Base-by-base conservation (phyloP, 2,113 vertebrate species). In the Ammospiza caudacuta region DNA sequence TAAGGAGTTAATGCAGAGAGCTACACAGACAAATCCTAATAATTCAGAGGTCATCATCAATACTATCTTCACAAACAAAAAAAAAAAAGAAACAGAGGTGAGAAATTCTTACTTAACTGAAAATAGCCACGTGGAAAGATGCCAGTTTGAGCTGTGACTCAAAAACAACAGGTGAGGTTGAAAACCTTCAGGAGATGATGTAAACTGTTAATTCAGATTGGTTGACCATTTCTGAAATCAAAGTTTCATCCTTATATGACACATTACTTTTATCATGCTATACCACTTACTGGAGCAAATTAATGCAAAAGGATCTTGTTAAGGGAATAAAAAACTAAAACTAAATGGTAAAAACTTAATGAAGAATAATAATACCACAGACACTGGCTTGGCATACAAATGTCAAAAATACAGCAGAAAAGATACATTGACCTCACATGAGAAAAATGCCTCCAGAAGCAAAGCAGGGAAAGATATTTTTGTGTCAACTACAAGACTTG, bases 381-480 rank as follows among this genome's bases (percentile, higher is more conserved):
- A 52, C 37, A 72, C 9, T 54, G 17, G 2, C 20, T 91, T 92
- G 49, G 31, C 33, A 11, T 68, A 57, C 25, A 87, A 91, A 68
- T 49, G 17, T 58, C 5, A 85, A 69, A 95, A 85, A 61, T 39
- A 39, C 4, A 79, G 12, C 41, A 80, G 43, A 52, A 84, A 89
- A 89, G 4, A 33, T 82, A 31, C 37, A 37, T 7, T 84, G 70
- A 22, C 44, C 37, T 76, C 37, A 64, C 21, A 46, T 23, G 22
- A 90, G 47, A 74, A 90, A 78, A 49, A 49, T 39, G 7, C 2
- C 7, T 67, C 44, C 62, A 57, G 67, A 82, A 76, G 59, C 22
- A 84, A 91, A 91, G 24, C 9, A 69, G n/a, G 13, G 8, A 73
- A 10, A 69, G 46, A 88, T 87, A 58, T 83, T 57, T 91, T 90